These are phyloP conservation scores for Myxocyprinus asiaticus DNA, from an alignment of 2,113 vertebrate species.

Conservation along the genomic window DNA sequence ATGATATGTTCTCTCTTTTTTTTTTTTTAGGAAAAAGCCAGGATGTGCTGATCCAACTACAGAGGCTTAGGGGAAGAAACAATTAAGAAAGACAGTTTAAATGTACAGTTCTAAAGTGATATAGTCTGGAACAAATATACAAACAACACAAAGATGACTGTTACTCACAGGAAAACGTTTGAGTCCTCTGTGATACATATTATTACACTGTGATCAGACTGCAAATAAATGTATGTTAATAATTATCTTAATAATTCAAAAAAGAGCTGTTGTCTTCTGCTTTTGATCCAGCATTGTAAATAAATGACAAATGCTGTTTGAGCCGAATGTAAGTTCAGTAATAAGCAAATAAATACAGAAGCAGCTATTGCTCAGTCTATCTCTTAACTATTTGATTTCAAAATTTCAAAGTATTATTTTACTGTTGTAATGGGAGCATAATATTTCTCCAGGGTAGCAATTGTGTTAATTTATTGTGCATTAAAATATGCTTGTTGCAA, in stretches of 20 bases:
- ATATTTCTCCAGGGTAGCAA: neutral
- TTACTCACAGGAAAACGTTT: neutral
- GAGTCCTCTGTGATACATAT: neutral
- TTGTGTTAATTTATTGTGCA: slow-evolving; percentile 45
- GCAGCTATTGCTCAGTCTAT: neutral
- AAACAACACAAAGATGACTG: slow-evolving; percentile 6
- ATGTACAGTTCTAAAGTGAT: too few species aligned
- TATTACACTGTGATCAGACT: neutral
- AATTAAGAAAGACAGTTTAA: neutral
- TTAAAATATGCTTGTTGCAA: slow-evolving; percentile 6
- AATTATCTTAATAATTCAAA: too few species aligned
- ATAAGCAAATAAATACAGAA: neutral
- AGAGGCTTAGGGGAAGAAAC: neutral
- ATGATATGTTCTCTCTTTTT: neutral
- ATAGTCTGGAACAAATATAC: neutral
- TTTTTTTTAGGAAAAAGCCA: slow-evolving; percentile 22
- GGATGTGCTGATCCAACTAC: neutral
- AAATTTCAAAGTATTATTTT: neutral
- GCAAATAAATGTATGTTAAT: too few species aligned
- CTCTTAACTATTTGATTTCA: neutral
- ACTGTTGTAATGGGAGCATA: slow-evolving; percentile 40
- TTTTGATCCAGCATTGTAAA: neutral
- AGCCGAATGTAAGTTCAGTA: slow-evolving; percentile 10
- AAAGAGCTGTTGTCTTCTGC: neutral
- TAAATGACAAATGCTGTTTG: neutral